Evolutionary conservation across 2,113 vertebrate species (phyloP).

Genomic region (Hemiscyllium ocellatum): DNA sequence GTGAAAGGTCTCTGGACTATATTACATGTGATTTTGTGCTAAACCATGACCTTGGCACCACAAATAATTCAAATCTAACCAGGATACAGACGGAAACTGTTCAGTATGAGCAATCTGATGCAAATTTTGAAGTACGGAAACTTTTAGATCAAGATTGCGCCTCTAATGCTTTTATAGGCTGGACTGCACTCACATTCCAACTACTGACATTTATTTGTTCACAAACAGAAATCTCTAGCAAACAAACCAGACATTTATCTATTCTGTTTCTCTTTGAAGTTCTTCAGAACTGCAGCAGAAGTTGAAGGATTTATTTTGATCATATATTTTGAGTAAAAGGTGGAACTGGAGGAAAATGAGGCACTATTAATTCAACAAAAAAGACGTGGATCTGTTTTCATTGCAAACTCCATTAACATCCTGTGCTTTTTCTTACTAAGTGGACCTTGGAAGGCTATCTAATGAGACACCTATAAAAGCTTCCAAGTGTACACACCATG

Average conservation of each 20-base stretch:
- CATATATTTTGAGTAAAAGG: not conserved
- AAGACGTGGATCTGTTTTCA: not conserved
- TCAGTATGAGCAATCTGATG: not conserved
- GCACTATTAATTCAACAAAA: not conserved
- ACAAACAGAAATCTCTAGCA: not conserved
- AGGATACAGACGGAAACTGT: not conserved
- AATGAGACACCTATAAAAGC: constrained; percentile 21
- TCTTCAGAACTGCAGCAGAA: not conserved
- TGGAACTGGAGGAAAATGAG: not conserved
- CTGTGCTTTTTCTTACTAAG: not conserved
- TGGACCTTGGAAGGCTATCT: constrained; percentile 23
- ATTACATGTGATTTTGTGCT: not conserved
- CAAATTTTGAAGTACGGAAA: not conserved
- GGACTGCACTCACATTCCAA: not conserved
- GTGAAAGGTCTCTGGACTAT: not conserved
- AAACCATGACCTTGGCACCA: not conserved
- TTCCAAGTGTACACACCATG: constrained; percentile 28
- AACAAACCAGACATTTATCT: constrained; percentile 9
- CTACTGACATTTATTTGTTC: not conserved
- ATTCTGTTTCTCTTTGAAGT: not conserved
- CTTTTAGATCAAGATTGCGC: not conserved
- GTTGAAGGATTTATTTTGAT: constrained; percentile 8
- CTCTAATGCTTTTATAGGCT: not conserved
- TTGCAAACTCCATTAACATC: not conserved
- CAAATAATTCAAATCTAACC: not conserved